phyloP scores from a whole-genome alignment of 2,797 vertebrate genomes.

The Enteromius fasciolatus region DNA sequence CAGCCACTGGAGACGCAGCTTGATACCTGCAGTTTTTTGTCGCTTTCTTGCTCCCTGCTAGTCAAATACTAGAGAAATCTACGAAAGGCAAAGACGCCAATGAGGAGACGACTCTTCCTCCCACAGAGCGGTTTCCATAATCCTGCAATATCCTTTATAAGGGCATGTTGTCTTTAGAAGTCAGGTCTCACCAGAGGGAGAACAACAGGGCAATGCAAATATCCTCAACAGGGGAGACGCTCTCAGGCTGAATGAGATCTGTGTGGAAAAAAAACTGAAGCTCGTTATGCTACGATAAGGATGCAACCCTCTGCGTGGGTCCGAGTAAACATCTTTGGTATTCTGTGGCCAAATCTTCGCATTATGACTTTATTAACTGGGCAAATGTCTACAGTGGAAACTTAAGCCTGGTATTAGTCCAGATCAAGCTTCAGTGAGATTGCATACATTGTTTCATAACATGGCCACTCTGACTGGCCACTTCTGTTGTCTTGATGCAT shows the following conservation, averaged over 20 bases:
- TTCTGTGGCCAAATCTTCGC: conserved; percentile 43
- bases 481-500: conserved; percentile 23
- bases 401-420: conserved; percentile 27
- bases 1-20: conserved; percentile 84
- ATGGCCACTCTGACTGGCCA: conserved; percentile 5
- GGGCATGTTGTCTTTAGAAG: conserved; percentile 79
- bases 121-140: conserved; percentile 82
- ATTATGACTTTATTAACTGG: conserved; percentile 46
- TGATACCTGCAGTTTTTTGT: conserved; percentile 74
- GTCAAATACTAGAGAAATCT: conserved; percentile 77
- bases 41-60: conserved; percentile 65
- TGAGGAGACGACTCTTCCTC: conserved; percentile 77
- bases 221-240: conserved; percentile 46
- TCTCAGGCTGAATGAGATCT: conserved; percentile 48
- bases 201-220: conserved; percentile 64
- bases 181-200: conserved; percentile 72
- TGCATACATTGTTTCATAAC: background rate
- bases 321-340: conserved; percentile 40
- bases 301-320: conserved; percentile 50
- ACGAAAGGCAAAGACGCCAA: conserved; percentile 78
- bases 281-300: conserved; percentile 44
- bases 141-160: conserved; percentile 82
- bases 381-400: conserved; percentile 29
- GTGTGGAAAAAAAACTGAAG: conserved; percentile 19
- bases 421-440: background rate